A percentile compares a stretch with the other conserved stretches of the same genome.
Evolutionary conservation across 2,888 invertebrate species (phyloP).

Genomic region (Drosophila rubida): DNA sequence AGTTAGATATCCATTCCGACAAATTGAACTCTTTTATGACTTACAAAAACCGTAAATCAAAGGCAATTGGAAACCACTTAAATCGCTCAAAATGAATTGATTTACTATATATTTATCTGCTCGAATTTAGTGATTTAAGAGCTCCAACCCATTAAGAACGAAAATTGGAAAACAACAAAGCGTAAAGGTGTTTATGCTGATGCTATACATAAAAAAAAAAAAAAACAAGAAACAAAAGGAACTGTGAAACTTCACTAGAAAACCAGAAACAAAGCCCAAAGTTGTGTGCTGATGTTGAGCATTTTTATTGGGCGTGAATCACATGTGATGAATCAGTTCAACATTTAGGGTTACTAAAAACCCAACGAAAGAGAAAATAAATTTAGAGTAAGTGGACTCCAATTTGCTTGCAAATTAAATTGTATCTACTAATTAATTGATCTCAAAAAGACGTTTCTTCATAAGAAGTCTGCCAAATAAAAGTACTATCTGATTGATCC

Average conservation of each 20-base stretch:
- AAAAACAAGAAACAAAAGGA: conserved; percentile 3
- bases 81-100: conserved; percentile 2
- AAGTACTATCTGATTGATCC: too few relatives aligned
- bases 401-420: neutral
- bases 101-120: conserved; percentile 15
- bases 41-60: neutral
- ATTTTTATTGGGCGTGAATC: conserved; percentile 14
- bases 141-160: conserved; percentile 5
- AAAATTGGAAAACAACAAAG: conserved; percentile 7
- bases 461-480: too few relatives aligned
- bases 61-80: conserved; percentile 5
- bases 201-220: conserved; percentile 3
- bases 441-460: too few relatives aligned
- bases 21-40: neutral
- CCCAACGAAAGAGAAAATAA: neutral
- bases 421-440: too few relatives aligned
- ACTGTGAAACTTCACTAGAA: conserved; percentile 9
- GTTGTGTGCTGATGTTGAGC: neutral
- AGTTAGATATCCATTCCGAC: neutral
- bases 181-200: conserved; percentile 19
- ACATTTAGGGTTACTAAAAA: neutral
- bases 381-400: neutral
- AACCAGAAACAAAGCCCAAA: conserved; percentile 15
- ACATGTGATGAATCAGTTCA: neutral
- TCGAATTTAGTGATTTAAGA: conserved; percentile 22